Conservation (phyloP, 92 coral and sea anemone species). For the Epizoanthus rinbou region DNA sequence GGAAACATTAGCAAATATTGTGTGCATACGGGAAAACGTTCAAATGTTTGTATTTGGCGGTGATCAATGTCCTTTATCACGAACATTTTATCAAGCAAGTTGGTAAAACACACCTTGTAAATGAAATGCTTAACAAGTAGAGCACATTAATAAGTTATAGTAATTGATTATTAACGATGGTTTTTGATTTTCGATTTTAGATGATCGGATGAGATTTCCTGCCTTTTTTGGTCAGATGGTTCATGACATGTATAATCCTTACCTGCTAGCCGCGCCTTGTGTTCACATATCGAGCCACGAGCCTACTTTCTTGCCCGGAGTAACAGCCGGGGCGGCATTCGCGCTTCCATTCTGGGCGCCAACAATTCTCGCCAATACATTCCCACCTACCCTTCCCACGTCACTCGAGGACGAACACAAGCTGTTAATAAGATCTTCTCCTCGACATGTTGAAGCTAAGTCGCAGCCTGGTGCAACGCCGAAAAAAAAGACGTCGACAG, state of each 20-base stretch:
- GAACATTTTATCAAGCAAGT: slow-evolving; percentile 22
- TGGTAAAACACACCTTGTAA: slow-evolving; percentile 26
- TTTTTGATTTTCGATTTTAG: slow-evolving; percentile 54
- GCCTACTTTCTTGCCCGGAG: slow-evolving; percentile 34
- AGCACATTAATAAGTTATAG: slow-evolving; percentile 22
- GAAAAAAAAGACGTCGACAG: slow-evolving; percentile 55
- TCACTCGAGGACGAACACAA: slow-evolving; percentile 35
- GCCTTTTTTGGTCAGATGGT: slow-evolving; percentile 46
- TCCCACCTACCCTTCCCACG: slow-evolving; percentile 22
- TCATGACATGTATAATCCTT: slow-evolving; percentile 58
- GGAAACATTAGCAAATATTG: slow-evolving; percentile 23
- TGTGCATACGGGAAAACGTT: slow-evolving; percentile 25
- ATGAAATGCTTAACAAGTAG: slow-evolving; percentile 37
- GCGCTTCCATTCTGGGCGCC: slow-evolving; percentile 69
- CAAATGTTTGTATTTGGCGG: slow-evolving; percentile 32
- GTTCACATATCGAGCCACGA: slow-evolving; percentile 52
- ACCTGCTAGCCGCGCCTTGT: slow-evolving; percentile 52
- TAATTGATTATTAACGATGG: slow-evolving; percentile 39
- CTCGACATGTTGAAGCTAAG: background rate
- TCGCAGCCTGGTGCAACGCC: slow-evolving; percentile 2
- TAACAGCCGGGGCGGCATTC: slow-evolving; percentile 38
- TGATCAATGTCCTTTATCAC: slow-evolving; percentile 33
- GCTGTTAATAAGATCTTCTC: background rate
- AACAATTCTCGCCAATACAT: slow-evolving; percentile 41
- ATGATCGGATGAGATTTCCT: slow-evolving; percentile 49